These are phyloP conservation scores for Campoplex capitator DNA, from an alignment of 2,888 invertebrate genomes.

Conservation along the genomic window DNA sequence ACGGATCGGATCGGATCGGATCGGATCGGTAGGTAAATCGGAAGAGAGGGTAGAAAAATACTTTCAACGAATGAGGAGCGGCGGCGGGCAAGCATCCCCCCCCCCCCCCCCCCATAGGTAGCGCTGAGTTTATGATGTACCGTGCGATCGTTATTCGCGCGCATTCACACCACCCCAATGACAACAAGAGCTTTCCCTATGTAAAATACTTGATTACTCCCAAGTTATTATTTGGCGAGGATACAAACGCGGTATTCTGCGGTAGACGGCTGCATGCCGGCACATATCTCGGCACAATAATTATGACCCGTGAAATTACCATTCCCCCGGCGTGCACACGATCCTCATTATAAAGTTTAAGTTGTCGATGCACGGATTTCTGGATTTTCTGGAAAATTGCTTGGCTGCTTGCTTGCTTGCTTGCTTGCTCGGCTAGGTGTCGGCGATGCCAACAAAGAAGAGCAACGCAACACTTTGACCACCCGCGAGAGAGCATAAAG, in stretches of 20 bases:
- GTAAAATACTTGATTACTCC: not conserved
- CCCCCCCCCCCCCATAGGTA: too few species aligned
- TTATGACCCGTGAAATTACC: conserved; percentile 45
- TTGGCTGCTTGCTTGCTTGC: not conserved
- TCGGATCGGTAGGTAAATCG: not conserved
- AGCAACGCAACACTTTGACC: not conserved
- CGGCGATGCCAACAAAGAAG: not conserved
- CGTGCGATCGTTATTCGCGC: conserved; percentile 65
- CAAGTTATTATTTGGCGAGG: not conserved
- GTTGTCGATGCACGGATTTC: not conserved
- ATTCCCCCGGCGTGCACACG: conserved; percentile 2
- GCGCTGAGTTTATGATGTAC: conserved; percentile 1
- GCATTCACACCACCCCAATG: too few species aligned
- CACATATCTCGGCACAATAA: conserved; percentile 40
- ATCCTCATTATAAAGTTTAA: conserved; percentile 32
- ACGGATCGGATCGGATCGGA: too few species aligned
- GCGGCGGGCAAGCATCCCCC: too few species aligned
- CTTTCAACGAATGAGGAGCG: too few species aligned
- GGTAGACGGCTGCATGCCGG: not conserved
- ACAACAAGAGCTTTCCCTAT: conserved; percentile 20
- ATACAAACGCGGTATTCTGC: not conserved
- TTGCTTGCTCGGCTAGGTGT: not conserved
- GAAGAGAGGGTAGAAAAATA: too few species aligned
- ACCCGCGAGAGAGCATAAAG: not conserved
- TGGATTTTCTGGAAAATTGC: conserved; percentile 32